phyloP scores from a whole-genome alignment of 2,113 vertebrate species.

The Sminthopsis crassicaudata region DNA sequence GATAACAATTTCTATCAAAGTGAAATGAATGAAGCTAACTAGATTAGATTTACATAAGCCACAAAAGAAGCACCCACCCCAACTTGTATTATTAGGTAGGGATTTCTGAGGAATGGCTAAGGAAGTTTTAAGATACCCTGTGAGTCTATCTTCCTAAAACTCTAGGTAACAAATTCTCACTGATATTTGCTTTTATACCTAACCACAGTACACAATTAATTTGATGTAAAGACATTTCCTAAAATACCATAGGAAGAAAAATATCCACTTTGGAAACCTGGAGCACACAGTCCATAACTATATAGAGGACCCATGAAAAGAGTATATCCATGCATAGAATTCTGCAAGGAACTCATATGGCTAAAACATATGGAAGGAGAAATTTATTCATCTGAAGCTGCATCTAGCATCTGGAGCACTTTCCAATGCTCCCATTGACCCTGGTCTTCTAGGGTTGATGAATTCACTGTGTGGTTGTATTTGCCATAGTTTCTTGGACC shows the following conservation, averaged over 20 bases:
- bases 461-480: neutral
- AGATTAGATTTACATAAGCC: neutral
- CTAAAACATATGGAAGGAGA: neutral
- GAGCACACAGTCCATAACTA: neutral
- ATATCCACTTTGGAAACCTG: neutral
- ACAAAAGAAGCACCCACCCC: neutral
- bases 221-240: neutral
- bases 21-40: neutral
- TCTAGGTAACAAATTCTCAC: neutral
- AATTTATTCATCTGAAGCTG: neutral
- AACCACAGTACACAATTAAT: neutral
- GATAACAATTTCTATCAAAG: neutral
- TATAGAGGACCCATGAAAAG: neutral
- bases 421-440: neutral
- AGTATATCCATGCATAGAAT: neutral
- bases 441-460: neutral
- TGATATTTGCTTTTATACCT: neutral
- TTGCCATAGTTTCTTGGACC: neutral
- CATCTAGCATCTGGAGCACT: neutral
- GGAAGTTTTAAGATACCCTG: neutral
- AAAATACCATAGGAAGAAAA: neutral
- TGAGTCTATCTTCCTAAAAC: neutral
- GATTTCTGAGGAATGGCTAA: neutral
- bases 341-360: neutral
- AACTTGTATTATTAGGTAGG: neutral